phyloP scores from a whole-genome alignment of 2,797 vertebrate species.

The Gymnoscopelus microlampas region DNA sequence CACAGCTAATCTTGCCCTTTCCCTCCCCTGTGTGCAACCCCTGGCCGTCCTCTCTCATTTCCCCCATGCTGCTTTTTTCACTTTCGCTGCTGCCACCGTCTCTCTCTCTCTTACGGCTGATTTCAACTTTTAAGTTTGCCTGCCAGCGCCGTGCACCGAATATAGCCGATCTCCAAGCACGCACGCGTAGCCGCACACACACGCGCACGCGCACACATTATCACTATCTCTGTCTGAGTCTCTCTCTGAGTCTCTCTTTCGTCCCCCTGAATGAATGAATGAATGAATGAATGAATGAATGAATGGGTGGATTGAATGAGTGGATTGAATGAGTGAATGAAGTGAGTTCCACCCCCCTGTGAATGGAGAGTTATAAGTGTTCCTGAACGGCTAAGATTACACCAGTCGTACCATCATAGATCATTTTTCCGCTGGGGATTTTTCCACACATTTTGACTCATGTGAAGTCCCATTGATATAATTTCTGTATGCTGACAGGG shows the following conservation, averaged over 20 bases:
- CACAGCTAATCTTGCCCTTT: neutral
- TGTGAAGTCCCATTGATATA: constrained; percentile 71
- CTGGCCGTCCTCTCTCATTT: neutral
- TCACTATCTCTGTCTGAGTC: no score
- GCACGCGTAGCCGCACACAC: no score
- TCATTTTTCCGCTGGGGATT: constrained; percentile 39
- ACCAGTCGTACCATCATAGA: constrained; percentile 16
- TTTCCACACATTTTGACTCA: constrained; percentile 61
- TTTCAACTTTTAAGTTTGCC: neutral
- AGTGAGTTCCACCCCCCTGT: no score
- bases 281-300: neutral
- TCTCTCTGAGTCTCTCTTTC: neutral
- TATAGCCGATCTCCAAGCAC: no score
- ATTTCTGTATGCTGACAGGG: constrained; percentile 10
- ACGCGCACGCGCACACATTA: neutral
- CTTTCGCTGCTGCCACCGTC: no score
- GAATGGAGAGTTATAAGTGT: constrained; percentile 18
- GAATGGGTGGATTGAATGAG: no score
- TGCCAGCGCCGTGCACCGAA: neutral
- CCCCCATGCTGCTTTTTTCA: no score
- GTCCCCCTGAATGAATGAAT: neutral
- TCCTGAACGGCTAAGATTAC: constrained; percentile 57
- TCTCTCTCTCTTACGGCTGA: no score
- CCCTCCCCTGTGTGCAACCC: neutral
- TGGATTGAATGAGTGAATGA: no score